A percentile compares a stretch with the other conserved stretches of the same genome.
Evolutionary conservation across 2,113 vertebrate genomes (phyloP).

Genomic region (Microtus oregoni): DNA sequence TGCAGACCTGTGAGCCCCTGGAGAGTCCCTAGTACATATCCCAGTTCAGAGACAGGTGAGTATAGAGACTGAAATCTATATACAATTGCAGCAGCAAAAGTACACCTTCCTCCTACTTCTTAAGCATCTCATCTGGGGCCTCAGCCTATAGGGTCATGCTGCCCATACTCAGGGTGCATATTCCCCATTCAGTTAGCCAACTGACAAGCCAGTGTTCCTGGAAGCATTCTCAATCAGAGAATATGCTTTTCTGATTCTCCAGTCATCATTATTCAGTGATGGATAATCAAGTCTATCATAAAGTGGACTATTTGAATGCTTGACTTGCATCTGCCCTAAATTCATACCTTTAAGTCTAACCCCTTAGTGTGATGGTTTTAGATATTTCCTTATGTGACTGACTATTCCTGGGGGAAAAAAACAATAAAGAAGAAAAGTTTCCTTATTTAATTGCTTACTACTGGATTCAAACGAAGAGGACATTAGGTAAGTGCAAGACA

Average conservation of each 20-base stretch:
- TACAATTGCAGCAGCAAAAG: not conserved
- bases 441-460: constrained; percentile 9
- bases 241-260: not conserved
- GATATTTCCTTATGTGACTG: not conserved
- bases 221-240: not conserved
- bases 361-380: not conserved
- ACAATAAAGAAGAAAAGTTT: not conserved
- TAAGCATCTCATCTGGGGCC: not conserved
- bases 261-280: not conserved
- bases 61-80: not conserved
- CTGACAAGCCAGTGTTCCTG: not conserved
- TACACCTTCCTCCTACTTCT: not conserved
- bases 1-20: not conserved
- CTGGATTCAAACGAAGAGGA: not conserved
- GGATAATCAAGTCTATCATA: not conserved
- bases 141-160: not conserved
- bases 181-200: not conserved
- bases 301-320: not conserved
- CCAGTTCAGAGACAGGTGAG: not conserved
- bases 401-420: not conserved
- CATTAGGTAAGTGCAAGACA: not conserved
- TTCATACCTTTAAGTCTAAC: not conserved
- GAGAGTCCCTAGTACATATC: not conserved
- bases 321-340: no score
- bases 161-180: not conserved